Conservation (phyloP, 1,140 invertebrate species). For the Drosophila saltans region DNA sequence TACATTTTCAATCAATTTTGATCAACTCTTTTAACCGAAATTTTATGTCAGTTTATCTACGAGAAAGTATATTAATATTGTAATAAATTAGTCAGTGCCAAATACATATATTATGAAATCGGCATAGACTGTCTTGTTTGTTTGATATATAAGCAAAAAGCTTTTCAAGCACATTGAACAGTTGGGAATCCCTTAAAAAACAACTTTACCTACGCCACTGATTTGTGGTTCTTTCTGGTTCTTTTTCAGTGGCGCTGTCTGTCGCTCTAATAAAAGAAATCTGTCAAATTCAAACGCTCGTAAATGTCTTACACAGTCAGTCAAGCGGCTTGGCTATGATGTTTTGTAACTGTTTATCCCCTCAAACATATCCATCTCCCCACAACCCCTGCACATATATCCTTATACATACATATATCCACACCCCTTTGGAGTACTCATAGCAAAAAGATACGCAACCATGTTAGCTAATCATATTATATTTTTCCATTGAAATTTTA, state of each 20-base stretch:
- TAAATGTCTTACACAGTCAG: conserved; percentile 71
- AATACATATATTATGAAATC: too few species aligned
- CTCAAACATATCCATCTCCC: conserved; percentile 17
- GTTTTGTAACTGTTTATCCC: conserved; percentile 66
- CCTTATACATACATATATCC: neutral
- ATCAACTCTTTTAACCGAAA: too few species aligned
- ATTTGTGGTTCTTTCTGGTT: neutral
- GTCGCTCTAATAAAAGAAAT: conserved; percentile 79
- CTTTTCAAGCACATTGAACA: too few species aligned
- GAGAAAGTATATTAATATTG: too few species aligned
- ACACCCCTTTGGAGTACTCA: neutral
- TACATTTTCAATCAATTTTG: too few species aligned
- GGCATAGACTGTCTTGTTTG: too few species aligned
- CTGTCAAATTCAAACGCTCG: conserved; percentile 80
- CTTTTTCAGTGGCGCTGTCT: conserved; percentile 56
- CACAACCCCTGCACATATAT: neutral
- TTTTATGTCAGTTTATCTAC: too few species aligned
- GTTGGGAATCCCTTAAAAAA: too few species aligned
- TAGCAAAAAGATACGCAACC: conserved; percentile 10
- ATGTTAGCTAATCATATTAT: conserved; percentile 65
- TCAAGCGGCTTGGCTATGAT: conserved; percentile 33
- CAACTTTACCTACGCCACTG: neutral
- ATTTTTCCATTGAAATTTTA: conserved; percentile 62
- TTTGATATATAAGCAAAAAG: too few species aligned
- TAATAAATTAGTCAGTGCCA: too few species aligned